Evolutionary conservation across 2,888 invertebrate species (phyloP).

Genomic region (Netelia fuscicornis): DNA sequence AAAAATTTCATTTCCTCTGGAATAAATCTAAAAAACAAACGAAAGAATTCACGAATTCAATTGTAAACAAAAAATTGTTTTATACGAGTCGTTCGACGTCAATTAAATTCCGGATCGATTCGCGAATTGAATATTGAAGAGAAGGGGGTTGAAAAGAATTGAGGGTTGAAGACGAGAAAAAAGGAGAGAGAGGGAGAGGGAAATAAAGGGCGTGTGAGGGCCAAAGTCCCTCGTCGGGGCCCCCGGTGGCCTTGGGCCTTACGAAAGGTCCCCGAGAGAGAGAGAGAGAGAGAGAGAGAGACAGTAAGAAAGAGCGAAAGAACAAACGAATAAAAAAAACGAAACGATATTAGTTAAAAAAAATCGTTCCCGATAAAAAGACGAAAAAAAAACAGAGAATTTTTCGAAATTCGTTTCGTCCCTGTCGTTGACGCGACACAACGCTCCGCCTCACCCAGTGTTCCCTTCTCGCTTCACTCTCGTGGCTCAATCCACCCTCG

Average conservation of each 20-base stretch:
- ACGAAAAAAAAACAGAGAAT: neutral
- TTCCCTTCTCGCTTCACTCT: constrained; percentile 37
- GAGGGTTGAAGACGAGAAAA: constrained; percentile 49
- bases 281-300: neutral
- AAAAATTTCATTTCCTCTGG: neutral
- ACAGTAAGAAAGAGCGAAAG: neutral
- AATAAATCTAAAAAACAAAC: no score
- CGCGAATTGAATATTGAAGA: neutral
- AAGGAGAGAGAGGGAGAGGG: constrained; percentile 53
- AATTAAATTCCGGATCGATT: neutral
- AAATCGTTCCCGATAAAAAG: neutral
- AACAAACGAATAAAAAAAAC: neutral
- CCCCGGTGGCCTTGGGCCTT: neutral
- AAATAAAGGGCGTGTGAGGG: constrained; percentile 62
- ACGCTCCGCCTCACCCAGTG: constrained; percentile 63
- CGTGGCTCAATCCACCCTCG: constrained; percentile 12
- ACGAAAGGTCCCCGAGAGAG: neutral
- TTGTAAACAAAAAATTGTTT: neutral
- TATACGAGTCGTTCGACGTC: neutral
- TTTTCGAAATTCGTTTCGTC: constrained; percentile 29
- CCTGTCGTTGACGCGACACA: constrained; percentile 10
- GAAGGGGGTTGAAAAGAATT: neutral
- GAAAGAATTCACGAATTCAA: no score
- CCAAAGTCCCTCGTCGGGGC: constrained; percentile 4
- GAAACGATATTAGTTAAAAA: neutral